These are phyloP conservation scores for Pavo muticus DNA, from an alignment of 2,113 vertebrate species.

Conservation along the genomic window DNA sequence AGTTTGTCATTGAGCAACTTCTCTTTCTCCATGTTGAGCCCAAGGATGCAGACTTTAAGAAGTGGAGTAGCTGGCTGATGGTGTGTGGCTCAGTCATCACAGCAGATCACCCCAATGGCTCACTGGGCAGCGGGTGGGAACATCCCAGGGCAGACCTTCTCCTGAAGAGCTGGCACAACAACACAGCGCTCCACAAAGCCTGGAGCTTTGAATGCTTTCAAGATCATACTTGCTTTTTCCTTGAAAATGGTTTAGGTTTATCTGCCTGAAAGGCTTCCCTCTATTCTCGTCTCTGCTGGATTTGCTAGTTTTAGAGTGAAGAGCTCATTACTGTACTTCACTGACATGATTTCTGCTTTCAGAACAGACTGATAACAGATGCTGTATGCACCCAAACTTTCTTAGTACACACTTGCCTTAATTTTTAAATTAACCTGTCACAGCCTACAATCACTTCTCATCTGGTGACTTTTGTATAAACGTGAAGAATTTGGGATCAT, in stretches of 20 bases:
- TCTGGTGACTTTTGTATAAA: not conserved
- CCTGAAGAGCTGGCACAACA: not conserved
- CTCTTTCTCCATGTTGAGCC: not conserved
- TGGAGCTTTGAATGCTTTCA: not conserved
- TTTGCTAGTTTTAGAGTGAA: not conserved
- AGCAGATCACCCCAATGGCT: not conserved
- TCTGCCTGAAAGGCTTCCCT: not conserved
- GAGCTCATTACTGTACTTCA: not conserved
- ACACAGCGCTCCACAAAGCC: not conserved
- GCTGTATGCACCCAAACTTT: not conserved
- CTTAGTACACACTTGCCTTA: not conserved
- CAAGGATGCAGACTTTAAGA: not conserved
- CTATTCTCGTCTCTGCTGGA: not conserved
- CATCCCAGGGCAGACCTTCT: not conserved
- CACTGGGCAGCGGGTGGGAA: accelerated
- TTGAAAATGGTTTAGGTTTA: not conserved
- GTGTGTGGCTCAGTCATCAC: not conserved
- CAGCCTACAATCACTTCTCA: not conserved
- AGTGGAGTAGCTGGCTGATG: not conserved
- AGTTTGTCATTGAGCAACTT: not conserved
- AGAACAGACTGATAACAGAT: not conserved
- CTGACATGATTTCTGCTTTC: not conserved
- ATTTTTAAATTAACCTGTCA: not conserved
- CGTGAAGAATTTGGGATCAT: not conserved
- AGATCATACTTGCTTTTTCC: not conserved